Evolutionary conservation across 2,797 vertebrate species (phyloP).

Genomic region (Philypnodon macrostomus): DNA sequence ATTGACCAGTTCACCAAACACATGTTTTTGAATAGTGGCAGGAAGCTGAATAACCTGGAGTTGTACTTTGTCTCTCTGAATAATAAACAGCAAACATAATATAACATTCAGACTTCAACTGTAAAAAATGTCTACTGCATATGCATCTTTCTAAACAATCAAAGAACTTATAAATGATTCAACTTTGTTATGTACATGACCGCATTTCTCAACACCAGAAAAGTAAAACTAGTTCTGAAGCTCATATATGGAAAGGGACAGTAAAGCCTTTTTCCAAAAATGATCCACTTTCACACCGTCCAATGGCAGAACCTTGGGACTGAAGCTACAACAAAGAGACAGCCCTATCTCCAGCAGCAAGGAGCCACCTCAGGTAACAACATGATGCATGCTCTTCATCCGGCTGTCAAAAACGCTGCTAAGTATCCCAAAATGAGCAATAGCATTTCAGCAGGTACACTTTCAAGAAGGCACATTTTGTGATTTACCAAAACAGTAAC

Average conservation of each 20-base stretch:
- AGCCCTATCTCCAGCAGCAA: slow-evolving; percentile 12
- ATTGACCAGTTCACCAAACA: too few species aligned
- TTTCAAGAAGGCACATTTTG: slow-evolving; percentile 2
- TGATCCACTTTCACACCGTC: slow-evolving; percentile 7
- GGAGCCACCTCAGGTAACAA: slow-evolving; percentile 10
- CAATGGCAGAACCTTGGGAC: neutral
- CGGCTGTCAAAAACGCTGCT: slow-evolving; percentile 18
- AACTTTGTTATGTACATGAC: slow-evolving; percentile 8
- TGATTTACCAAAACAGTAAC: slow-evolving; percentile 16
- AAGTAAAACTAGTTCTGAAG: neutral
- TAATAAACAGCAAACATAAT: too few species aligned
- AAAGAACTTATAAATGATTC: slow-evolving; percentile 1
- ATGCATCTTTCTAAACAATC: slow-evolving; percentile 10
- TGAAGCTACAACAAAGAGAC: slow-evolving; percentile 8
- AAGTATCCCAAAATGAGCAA: slow-evolving; percentile 4
- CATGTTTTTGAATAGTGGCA: too few species aligned
- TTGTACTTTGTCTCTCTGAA: too few species aligned
- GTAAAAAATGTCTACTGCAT: slow-evolving; percentile 32
- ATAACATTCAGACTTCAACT: slow-evolving; percentile 31
- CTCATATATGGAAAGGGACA: neutral
- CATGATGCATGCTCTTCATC: slow-evolving; percentile 13
- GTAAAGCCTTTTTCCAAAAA: slow-evolving; percentile 4
- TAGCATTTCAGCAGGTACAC: slow-evolving; percentile 6
- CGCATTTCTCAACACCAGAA: slow-evolving; percentile 18
- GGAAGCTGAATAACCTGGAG: too few species aligned